Evolutionary conservation across 1,140 invertebrate genomes (phyloP).

Genomic region (Nasonia longicornis): DNA sequence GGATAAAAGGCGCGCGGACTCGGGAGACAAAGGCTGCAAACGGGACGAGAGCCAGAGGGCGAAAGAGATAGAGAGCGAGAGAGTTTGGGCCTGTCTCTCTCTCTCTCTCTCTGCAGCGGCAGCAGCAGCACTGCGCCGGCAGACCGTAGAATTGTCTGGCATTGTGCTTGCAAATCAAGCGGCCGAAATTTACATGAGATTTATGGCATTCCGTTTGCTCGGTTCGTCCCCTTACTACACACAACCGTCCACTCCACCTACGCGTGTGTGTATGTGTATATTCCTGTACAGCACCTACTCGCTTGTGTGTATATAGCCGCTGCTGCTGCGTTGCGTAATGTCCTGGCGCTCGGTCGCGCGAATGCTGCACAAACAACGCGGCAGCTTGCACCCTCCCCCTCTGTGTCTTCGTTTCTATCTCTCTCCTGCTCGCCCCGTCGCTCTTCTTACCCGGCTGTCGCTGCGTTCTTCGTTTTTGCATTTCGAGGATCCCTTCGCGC

Average conservation of each 20-base stretch:
- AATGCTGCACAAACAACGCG: conserved; percentile 20
- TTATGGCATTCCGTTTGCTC: conserved; percentile 66
- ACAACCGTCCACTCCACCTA: neutral
- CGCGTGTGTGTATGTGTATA: neutral
- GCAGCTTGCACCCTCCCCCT: neutral
- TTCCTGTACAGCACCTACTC: neutral
- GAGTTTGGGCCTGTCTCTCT: no score
- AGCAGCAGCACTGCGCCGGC: conserved; percentile 45
- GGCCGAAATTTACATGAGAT: conserved; percentile 67
- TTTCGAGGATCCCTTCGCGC: conserved; percentile 27
- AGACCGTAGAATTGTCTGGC: conserved; percentile 64
- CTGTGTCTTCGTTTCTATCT: neutral
- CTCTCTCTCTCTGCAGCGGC: conserved; percentile 20
- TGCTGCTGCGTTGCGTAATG: conserved; percentile 45
- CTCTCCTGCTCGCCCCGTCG: neutral
- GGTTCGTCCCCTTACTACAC: conserved; percentile 39
- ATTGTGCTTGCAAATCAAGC: conserved; percentile 68
- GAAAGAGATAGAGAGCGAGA: neutral
- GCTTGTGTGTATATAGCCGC: neutral
- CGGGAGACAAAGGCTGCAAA: conserved; percentile 5
- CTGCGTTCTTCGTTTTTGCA: conserved; percentile 19
- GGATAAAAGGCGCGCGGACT: conserved; percentile 22
- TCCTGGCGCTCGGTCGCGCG: conserved; percentile 19
- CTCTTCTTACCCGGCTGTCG: conserved; percentile 4
- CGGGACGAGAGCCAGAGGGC: neutral